These are phyloP conservation scores for Lysandra coridon DNA, from an alignment of 2,888 invertebrate genomes.

Conservation along the genomic window DNA sequence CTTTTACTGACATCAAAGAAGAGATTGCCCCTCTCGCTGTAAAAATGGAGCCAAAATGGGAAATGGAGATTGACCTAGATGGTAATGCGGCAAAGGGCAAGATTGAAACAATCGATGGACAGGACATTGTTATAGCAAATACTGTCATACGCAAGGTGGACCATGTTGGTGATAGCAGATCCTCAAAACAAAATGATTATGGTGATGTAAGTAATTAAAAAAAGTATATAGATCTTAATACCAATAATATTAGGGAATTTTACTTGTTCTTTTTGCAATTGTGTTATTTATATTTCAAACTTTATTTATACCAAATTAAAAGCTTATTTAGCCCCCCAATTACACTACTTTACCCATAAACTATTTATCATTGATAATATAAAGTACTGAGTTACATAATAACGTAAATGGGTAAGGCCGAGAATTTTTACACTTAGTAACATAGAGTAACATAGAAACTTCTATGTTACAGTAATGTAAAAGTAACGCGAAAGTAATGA, in stretches of 20 bases:
- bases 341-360: too few relatives aligned
- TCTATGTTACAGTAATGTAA: too few relatives aligned
- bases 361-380: too few relatives aligned
- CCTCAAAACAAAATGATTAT: conserved; percentile 43
- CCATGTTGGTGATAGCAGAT: conserved; percentile 48
- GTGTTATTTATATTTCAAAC: background rate
- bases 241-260: too few relatives aligned
- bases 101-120: conserved; percentile 59
- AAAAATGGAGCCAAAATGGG: conserved; percentile 72
- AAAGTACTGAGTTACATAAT: too few relatives aligned
- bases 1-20: conserved; percentile 73
- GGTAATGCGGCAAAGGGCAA: conserved; percentile 45
- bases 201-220: conserved; percentile 55
- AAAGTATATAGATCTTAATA: background rate
- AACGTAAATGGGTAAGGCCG: too few relatives aligned
- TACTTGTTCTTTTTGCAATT: background rate
- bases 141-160: conserved; percentile 75
- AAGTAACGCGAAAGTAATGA: too few relatives aligned
- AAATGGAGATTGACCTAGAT: conserved; percentile 67
- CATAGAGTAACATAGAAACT: too few relatives aligned
- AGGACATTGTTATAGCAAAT: conserved; percentile 71
- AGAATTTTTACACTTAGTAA: too few relatives aligned
- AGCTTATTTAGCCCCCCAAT: too few relatives aligned
- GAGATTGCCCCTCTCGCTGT: conserved; percentile 68
- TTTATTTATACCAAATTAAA: too few relatives aligned